Base-by-base conservation (phyloP, 2,888 invertebrate species). In the Papilio elwesi region DNA sequence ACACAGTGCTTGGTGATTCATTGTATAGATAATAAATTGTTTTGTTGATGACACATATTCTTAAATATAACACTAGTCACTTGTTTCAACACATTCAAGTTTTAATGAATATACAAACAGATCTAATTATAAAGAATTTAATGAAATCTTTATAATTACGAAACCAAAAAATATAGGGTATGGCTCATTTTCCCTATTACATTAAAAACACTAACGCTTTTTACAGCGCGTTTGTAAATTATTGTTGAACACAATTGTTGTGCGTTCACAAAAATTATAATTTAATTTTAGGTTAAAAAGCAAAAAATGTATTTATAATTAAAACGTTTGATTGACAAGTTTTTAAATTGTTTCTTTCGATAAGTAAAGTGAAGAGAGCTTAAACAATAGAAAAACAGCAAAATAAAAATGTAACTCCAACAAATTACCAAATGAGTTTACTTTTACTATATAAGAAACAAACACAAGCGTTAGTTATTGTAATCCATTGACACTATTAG, bases 1-100 rank as follows among this genome's bases (percentile, higher is more conserved):
- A 68, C 68, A 68, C 68, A 59, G 16, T 57, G 15, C 26, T 38
- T 62, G 68, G 68, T 51, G 51, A 68, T 59, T 49, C 11, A 16
- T 16, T 8, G 16, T 38, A 7, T 12, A 26, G 11, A 26, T 4
- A 26, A 26, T 26, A 26, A 26, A 26, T 26, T 26, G 2, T 26
- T 26, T 26, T 26, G 26, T 26, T 26, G 26, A 26, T 26, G 6
- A 36, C 43, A 43, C 6, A 11, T 26, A 36, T 57, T 36, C 12
- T 57, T n/a, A 38, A 59, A 38, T 12, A 57, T 38, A 26, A 36
- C 13, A 36, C 57, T 57, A 57, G 10, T 15, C 7, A 57, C 26
- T 36, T 57, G 12, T 13, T 13, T 36, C 13, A 36, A 36, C 7
- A 57, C 15, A 26, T 55, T 55, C 3, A 16, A 55, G 16, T 26